phyloP scores from a whole-genome alignment of 2,113 vertebrate genomes.

The Phylloscopus whistleri region DNA sequence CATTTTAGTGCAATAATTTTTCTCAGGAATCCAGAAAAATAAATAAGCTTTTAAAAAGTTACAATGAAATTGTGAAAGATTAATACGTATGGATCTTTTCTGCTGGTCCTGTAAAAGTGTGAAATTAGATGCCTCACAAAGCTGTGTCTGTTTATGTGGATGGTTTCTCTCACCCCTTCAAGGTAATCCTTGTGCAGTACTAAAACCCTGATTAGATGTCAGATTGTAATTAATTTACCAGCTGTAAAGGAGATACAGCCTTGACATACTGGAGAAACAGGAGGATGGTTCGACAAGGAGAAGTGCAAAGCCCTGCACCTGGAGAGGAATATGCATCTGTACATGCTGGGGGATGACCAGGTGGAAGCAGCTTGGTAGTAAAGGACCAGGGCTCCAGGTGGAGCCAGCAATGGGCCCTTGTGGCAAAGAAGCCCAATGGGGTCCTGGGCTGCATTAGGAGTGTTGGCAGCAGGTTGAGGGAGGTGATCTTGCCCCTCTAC shows the following conservation, averaged over 20 bases:
- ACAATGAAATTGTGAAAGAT: neutral
- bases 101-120: neutral
- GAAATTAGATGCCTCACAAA: neutral
- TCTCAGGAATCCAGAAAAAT: neutral
- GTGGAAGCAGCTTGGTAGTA: neutral
- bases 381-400: neutral
- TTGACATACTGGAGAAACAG: neutral
- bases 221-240: neutral
- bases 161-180: neutral
- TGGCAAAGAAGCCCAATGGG: neutral
- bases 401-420: neutral
- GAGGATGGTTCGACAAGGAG: neutral
- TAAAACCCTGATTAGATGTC: neutral
- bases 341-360: neutral
- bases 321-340: neutral
- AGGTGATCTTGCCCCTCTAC: neutral
- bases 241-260: neutral
- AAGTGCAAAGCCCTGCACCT: neutral
- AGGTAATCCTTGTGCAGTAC: neutral
- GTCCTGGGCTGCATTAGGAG: neutral
- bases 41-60: neutral
- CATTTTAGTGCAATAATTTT: neutral
- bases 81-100: neutral
- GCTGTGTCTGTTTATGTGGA: neutral
- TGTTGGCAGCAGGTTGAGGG: neutral